Base-by-base conservation (phyloP, 92 coral and sea anemone species). In the Epizoanthus fatuus region DNA sequence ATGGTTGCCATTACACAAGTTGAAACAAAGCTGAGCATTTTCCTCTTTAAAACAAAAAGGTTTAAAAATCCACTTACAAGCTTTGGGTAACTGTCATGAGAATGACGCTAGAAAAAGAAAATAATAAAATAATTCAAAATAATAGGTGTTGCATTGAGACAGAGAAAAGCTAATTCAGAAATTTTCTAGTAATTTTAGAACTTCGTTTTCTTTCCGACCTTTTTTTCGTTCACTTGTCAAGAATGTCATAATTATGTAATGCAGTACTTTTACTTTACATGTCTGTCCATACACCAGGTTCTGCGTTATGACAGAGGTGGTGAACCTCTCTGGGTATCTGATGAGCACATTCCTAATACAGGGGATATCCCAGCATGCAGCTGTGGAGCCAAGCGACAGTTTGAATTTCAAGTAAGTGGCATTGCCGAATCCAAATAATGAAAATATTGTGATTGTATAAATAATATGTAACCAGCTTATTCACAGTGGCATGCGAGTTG, bases 301-400 rank as follows among this genome's bases (percentile, higher is more conserved):
- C 74, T 97, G 8, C 91, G 99, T 3, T 97, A 93, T 85, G 90
- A 95, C 74, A 89, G 75, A 62, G 94, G 88, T 65, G 98, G 94
- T 1, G 88, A 91, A 47, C 98, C 99, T 35, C 94, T 97, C 40
- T 97, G 98, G 98, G 94, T 97, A 22, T 93, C 98, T 19, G 91
- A 88, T 37, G 90, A 87, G 8, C 88, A 90, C 67, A 90, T 88
- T 52, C 95, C 95, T 16, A 69, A 17, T 38, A 78, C 65, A 22
- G 84, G 40, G 29, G 88, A 87, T 40, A 91, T 97, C 54, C 94
- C 95, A 56, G 82, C 72, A 52, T 97, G 99, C 82, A 52, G 62
- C 17, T 97, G 99, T 93, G 99, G 99, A 19, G 92, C 98, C 9
- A 77, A 90, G 17, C 90, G 99, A 70, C 92, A 91, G 86, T 97